Evolutionary conservation across 1,140 invertebrate species (phyloP).

Genomic region (Trinorchestia longiramus): DNA sequence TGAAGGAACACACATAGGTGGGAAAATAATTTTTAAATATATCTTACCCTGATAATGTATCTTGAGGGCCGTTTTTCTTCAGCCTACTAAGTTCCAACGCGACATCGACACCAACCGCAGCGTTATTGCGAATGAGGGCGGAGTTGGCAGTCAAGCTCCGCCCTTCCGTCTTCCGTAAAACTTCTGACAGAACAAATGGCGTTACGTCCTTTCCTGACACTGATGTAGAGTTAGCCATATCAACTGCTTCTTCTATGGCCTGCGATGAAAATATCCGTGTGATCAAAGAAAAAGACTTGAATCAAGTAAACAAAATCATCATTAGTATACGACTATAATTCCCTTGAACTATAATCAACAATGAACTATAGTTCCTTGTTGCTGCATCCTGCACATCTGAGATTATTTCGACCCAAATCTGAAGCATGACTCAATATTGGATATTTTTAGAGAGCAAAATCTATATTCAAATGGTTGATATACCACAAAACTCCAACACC

Average conservation of each 20-base stretch:
- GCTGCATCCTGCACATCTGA: too few species aligned
- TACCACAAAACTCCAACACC: too few species aligned
- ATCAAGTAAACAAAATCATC: too few species aligned
- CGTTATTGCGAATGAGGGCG: constrained; percentile 93
- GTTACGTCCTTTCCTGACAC: constrained; percentile 90
- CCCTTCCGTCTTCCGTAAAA: constrained; percentile 83
- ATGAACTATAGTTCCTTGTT: too few species aligned
- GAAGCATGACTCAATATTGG: too few species aligned
- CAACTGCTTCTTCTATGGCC: constrained; percentile 79
- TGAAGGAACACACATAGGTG: not conserved
- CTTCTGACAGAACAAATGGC: constrained; percentile 86
- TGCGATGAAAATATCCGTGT: too few species aligned
- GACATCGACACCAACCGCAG: constrained; percentile 85
- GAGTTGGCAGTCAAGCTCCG: constrained; percentile 86
- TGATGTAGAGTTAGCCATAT: constrained; percentile 68
- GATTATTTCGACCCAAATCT: too few species aligned
- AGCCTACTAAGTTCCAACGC: constrained; percentile 77
- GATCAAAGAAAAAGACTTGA: too few species aligned
- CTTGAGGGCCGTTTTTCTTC: not conserved
- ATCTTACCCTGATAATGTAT: not conserved
- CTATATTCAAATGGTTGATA: too few species aligned
- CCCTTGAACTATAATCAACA: too few species aligned
- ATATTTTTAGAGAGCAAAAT: too few species aligned
- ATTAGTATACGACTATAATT: too few species aligned
- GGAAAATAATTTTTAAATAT: not conserved